phyloP scores from a whole-genome alignment of 1,140 invertebrate species.

The Brachystomella parvula region DNA sequence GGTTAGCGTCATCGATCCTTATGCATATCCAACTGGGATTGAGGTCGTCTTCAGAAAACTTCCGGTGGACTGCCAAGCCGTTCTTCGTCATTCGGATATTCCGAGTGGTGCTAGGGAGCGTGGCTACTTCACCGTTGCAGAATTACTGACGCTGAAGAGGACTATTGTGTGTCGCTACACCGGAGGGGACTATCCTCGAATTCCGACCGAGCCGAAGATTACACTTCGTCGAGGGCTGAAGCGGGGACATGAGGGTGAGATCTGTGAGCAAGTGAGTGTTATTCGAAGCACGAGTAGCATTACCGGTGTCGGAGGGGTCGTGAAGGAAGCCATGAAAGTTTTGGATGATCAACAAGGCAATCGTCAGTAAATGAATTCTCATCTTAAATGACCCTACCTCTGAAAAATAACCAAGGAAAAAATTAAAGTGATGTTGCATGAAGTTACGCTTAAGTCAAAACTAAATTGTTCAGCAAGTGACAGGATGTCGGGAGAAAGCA shows the following conservation, averaged over 20 bases:
- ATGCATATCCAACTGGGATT: constrained; percentile 25
- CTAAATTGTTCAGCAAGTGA: too few relatives aligned
- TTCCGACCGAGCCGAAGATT: neutral
- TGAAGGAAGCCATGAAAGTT: constrained; percentile 30
- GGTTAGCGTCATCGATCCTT: neutral
- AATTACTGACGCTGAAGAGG: constrained; percentile 22
- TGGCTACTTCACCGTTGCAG: constrained; percentile 32
- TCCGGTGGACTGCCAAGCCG: constrained; percentile 24
- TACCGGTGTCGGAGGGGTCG: constrained; percentile 20
- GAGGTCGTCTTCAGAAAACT: constrained; percentile 27
- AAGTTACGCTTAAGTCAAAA: too few relatives aligned
- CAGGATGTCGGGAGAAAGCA: too few relatives aligned
- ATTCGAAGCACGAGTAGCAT: neutral
- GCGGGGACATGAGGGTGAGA: neutral
- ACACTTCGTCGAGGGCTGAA: neutral
- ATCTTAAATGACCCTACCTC: neutral
- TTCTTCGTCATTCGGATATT: constrained; percentile 28
- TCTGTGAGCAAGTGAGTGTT: neutral
- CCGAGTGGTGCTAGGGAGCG: constrained; percentile 26
- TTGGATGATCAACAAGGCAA: constrained; percentile 18
- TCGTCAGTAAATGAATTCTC: neutral
- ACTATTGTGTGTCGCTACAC: neutral
- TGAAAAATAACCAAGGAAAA: too few relatives aligned
- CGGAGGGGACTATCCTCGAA: neutral
- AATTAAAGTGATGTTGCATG: too few relatives aligned